These are phyloP conservation scores for Sceloporus tristichus DNA, from an alignment of 2,113 vertebrate species.

Conservation along the genomic window DNA sequence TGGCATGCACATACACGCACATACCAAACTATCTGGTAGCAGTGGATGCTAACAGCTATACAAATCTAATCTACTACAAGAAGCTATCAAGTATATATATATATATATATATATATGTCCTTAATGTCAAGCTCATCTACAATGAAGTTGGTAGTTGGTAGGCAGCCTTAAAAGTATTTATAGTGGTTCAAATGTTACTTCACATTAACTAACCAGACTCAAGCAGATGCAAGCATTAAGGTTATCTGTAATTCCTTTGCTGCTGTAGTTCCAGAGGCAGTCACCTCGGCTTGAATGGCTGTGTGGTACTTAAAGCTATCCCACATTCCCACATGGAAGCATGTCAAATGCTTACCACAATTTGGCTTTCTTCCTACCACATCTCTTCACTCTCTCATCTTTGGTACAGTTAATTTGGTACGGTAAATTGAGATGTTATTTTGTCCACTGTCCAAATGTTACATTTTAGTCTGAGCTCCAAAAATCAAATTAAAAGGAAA, in stretches of 20 bases:
- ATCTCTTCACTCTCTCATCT: conserved; percentile 1
- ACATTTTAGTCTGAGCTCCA: not conserved
- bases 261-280: not conserved
- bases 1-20: no score
- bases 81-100: not conserved
- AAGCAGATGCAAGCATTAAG: conserved; percentile 1
- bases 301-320: conserved; percentile 1
- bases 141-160: not conserved
- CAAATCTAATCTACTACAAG: not conserved
- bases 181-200: not conserved
- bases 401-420: not conserved
- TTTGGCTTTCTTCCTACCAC: conserved; percentile 2
- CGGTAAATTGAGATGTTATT: not conserved
- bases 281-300: not conserved
- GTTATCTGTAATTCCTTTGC: not conserved
- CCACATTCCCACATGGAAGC: conserved; percentile 4
- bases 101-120: not conserved
- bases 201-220: not conserved
- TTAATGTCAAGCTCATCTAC: not conserved
- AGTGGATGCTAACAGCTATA: conserved; percentile 1
- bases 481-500: not conserved
- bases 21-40: not conserved
- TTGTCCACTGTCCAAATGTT: conserved; percentile 1
- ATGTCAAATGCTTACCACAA: not conserved
- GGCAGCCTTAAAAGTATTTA: not conserved